These are phyloP conservation scores for Cephonodes hylas DNA, from an alignment of 2,888 invertebrate genomes.

Conservation along the genomic window DNA sequence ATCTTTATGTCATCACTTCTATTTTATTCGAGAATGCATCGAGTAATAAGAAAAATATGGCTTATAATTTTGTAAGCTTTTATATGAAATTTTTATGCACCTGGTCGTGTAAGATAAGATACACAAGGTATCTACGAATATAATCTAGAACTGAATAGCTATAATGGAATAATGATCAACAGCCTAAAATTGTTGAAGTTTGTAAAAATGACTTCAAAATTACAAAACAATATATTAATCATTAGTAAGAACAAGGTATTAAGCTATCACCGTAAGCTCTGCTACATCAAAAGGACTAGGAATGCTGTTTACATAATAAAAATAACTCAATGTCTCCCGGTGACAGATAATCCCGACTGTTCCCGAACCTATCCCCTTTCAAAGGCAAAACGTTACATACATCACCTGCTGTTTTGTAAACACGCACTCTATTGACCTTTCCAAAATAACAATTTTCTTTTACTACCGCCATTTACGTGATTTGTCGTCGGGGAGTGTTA, in stretches of 20 bases:
- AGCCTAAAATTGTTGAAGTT: neutral
- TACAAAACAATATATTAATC: neutral
- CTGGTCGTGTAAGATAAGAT: no score
- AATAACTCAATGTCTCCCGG: slow-evolving; percentile 5
- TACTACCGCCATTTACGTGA: neutral
- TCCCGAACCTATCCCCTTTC: neutral
- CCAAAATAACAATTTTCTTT: neutral
- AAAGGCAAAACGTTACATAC: neutral
- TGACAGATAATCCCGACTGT: neutral
- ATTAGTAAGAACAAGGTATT: neutral
- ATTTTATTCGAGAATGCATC: no score
- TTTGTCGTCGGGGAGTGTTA: neutral
- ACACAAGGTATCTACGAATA: no score
- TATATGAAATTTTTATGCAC: no score
- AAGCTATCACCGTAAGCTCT: neutral
- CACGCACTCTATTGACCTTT: neutral
- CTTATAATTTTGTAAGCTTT: no score
- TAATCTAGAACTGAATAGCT: no score
- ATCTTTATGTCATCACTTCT: no score
- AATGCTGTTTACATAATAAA: neutral
- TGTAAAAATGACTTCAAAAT: neutral
- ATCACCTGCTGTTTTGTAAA: slow-evolving; percentile 3
- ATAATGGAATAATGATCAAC: no score
- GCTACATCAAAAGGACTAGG: neutral
- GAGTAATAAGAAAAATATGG: no score